Evolutionary conservation across 2,113 vertebrate genomes (phyloP).

Genomic region (Lophotis ruficrista): DNA sequence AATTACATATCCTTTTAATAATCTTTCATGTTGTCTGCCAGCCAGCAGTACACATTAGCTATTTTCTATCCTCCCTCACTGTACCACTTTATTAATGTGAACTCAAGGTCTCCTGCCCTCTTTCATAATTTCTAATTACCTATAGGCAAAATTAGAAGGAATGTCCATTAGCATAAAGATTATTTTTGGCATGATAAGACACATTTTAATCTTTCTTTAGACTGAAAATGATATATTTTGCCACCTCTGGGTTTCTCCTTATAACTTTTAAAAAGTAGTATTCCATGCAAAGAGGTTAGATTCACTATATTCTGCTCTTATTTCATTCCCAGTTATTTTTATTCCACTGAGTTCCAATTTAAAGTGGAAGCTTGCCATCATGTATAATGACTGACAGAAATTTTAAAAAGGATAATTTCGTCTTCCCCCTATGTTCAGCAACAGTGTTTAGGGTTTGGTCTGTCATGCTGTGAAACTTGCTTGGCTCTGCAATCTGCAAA

Average conservation of each 20-base stretch:
- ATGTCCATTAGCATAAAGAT: slow-evolving; percentile 54
- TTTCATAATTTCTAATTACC: slow-evolving; percentile 44
- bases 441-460: slow-evolving; percentile 14
- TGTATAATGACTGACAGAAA: background rate
- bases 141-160: slow-evolving; percentile 16
- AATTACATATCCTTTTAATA: slow-evolving; percentile 1
- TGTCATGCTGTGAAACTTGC: background rate
- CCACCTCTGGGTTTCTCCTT: background rate
- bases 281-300: background rate
- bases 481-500: slow-evolving; percentile 1
- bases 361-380: background rate
- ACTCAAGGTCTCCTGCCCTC: background rate
- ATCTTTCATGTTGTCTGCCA: background rate
- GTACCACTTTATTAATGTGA: slow-evolving; percentile 12
- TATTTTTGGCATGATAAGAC: slow-evolving; percentile 11
- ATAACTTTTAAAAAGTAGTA: background rate
- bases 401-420: background rate
- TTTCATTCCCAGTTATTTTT: slow-evolving; percentile 20
- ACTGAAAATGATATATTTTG: background rate
- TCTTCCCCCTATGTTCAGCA: background rate
- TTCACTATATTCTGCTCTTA: background rate
- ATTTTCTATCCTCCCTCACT: background rate
- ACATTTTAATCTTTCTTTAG: slow-evolving; percentile 1
- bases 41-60: background rate
- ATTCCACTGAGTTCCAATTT: background rate